phyloP scores from a whole-genome alignment of 2,113 vertebrate species.

The Urocynchramus pylzowi region DNA sequence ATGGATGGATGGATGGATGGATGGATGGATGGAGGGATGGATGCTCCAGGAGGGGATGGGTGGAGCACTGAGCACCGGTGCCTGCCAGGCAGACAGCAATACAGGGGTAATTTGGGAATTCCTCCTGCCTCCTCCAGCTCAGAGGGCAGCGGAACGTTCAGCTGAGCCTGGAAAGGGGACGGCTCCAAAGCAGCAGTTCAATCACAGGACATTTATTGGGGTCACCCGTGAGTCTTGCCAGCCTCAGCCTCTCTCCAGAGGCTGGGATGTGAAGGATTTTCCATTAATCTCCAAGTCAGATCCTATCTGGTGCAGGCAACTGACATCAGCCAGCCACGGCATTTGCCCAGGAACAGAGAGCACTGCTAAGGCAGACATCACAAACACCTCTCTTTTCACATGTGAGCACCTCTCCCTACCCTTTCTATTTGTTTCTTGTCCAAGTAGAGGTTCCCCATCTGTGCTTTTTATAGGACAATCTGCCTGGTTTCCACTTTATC shows the following conservation, averaged over 20 bases:
- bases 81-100: not conserved
- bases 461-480: not conserved
- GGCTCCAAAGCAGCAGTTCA: not conserved
- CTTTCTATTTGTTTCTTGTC: not conserved
- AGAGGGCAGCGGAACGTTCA: accelerated
- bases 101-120: not conserved
- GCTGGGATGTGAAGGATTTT: not conserved
- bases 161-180: not conserved
- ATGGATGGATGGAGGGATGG: too few species aligned
- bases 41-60: not conserved
- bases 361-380: not conserved
- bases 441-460: not conserved
- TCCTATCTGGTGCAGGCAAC: not conserved
- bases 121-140: not conserved
- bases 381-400: not conserved
- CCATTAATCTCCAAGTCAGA: not conserved
- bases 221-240: not conserved
- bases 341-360: not conserved
- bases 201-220: not conserved
- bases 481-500: not conserved
- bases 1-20: too few species aligned
- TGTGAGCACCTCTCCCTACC: not conserved
- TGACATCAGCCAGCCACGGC: not conserved
- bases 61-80: not conserved
- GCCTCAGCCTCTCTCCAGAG: accelerated